phyloP scores from a whole-genome alignment of 1,140 invertebrate genomes.

The Zaprionus ghesquierei region DNA sequence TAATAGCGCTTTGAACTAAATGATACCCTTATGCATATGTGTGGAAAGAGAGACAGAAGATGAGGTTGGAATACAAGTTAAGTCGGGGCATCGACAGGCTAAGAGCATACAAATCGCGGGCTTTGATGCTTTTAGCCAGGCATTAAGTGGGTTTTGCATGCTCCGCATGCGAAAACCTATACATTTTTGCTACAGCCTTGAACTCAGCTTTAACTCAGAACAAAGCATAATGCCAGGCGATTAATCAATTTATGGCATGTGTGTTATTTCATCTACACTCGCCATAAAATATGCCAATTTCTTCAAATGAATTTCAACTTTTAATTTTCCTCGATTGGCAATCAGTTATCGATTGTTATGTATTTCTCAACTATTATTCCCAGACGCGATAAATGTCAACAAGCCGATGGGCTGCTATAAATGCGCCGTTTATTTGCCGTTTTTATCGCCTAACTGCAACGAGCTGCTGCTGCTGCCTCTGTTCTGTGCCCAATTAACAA shows the following conservation, averaged over 20 bases:
- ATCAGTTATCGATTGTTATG: too few species aligned
- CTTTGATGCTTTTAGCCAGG: constrained; percentile 15
- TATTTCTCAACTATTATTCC: background rate
- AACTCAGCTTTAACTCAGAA: background rate
- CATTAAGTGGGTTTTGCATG: constrained; percentile 12
- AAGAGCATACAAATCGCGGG: background rate
- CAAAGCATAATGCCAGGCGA: background rate
- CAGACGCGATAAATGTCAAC: background rate
- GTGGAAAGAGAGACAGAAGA: background rate
- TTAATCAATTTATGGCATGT: background rate
- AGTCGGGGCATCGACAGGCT: constrained; percentile 12
- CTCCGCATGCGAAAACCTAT: background rate
- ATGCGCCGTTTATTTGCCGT: constrained; percentile 29
- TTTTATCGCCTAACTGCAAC: constrained; percentile 44
- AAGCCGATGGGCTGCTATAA: background rate
- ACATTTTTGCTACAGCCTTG: background rate
- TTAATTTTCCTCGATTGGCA: background rate
- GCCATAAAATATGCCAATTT: background rate
- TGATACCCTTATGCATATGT: constrained; percentile 51
- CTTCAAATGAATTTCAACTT: background rate
- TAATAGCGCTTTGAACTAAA: constrained; percentile 74
- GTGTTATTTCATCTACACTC: background rate
- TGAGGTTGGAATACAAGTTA: background rate
- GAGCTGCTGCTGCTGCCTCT: background rate
- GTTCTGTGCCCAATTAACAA: constrained; percentile 56